Evolutionary conservation across 2,113 vertebrate species (phyloP).

Genomic region (Caracal caracal): DNA sequence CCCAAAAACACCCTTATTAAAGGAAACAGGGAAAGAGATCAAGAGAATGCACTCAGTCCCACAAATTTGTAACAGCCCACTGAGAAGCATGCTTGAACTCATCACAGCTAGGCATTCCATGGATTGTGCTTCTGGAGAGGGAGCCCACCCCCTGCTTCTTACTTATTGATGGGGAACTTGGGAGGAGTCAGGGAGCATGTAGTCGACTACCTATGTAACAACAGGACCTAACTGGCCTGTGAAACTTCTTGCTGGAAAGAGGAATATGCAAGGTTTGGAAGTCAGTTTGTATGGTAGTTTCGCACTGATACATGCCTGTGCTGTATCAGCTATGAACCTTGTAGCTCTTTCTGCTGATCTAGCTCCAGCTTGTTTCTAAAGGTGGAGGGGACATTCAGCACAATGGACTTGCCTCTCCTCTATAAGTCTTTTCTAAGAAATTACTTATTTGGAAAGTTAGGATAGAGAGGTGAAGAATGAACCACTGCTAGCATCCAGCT

Average conservation of each 20-base stretch:
- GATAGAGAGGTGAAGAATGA: not conserved
- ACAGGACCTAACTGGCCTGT: not conserved
- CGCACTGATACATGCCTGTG: not conserved
- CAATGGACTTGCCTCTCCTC: not conserved
- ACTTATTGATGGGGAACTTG: too few relatives aligned
- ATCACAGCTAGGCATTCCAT: not conserved
- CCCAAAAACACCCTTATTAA: not conserved
- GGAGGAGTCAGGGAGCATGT: not conserved
- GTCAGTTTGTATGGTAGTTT: not conserved
- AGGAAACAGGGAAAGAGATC: not conserved
- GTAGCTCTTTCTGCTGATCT: not conserved
- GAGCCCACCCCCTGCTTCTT: not conserved
- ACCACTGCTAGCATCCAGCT: not conserved
- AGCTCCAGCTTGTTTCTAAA: not conserved
- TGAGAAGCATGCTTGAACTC: not conserved
- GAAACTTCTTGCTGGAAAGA: not conserved
- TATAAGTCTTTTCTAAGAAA: not conserved
- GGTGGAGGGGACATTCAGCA: rapidly evolving
- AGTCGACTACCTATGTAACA: not conserved
- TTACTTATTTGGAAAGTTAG: not conserved
- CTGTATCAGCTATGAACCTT: not conserved
- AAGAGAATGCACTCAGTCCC: not conserved
- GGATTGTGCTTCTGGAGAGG: not conserved
- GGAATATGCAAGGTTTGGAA: too few relatives aligned
- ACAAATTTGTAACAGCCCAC: not conserved